phyloP scores from a whole-genome alignment of 2,797 vertebrate species.

The Todus mexicanus region DNA sequence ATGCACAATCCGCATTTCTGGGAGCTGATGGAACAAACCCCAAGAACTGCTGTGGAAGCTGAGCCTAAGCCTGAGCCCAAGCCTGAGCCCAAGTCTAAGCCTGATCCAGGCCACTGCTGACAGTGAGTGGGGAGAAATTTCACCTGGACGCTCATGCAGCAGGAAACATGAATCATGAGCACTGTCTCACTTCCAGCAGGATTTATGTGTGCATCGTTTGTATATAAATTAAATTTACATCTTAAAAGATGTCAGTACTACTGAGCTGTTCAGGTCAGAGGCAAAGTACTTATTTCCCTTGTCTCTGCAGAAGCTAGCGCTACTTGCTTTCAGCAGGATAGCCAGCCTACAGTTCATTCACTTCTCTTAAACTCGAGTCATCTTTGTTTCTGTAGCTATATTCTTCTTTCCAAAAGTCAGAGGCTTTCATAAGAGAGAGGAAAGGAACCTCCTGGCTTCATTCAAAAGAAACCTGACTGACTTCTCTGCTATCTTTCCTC shows the following conservation, averaged over 20 bases:
- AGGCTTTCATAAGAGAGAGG: neutral
- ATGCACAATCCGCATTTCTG: neutral
- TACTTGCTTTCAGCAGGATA: neutral
- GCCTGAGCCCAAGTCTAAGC: neutral
- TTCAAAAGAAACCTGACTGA: neutral
- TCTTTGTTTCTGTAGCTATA: neutral
- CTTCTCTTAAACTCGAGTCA: neutral
- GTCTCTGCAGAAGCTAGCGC: neutral
- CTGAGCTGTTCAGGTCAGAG: neutral
- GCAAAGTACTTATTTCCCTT: neutral
- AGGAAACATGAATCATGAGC: neutral
- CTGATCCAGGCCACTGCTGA: neutral
- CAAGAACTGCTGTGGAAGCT: conserved; percentile 6
- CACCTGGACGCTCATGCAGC: neutral
- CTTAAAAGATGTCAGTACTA: neutral
- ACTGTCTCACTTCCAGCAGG: neutral
- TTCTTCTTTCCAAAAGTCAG: neutral
- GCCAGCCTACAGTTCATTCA: neutral
- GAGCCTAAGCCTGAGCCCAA: neutral
- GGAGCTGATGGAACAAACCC: conserved; percentile 8
- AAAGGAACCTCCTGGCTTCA: neutral
- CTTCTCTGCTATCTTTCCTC: neutral
- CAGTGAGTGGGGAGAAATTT: neutral
- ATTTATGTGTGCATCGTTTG: neutral
- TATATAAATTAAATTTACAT: neutral